Evolutionary conservation across 2,888 invertebrate genomes (phyloP).

Genomic region (Thereva unica): DNA sequence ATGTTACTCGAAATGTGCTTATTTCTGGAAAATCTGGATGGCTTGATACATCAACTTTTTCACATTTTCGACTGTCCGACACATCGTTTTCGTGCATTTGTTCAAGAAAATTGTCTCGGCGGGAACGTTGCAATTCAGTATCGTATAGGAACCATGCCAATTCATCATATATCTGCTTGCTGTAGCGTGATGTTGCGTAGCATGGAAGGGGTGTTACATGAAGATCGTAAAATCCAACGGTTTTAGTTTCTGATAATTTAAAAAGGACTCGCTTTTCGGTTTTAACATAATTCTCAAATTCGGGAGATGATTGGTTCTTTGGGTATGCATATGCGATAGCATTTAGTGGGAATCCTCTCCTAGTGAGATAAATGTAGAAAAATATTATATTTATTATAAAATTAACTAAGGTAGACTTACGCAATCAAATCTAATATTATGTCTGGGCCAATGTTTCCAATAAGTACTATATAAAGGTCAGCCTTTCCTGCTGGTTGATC

Average conservation of each 20-base stretch:
- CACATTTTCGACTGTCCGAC: too few relatives aligned
- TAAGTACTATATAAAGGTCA: conserved; percentile 25
- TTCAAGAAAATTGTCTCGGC: conserved; percentile 22
- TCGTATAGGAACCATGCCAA: conserved; percentile 36
- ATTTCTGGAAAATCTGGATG: too few relatives aligned
- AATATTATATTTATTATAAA: not conserved
- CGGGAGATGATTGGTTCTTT: too few relatives aligned
- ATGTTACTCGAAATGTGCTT: too few relatives aligned
- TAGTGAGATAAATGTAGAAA: not conserved
- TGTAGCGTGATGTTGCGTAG: conserved; percentile 5
- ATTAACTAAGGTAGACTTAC: conserved; percentile 18
- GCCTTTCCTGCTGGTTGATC: conserved; percentile 29
- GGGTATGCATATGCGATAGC: too few relatives aligned
- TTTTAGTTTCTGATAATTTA: not conserved
- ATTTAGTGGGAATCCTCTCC: too few relatives aligned
- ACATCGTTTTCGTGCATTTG: conserved; percentile 30
- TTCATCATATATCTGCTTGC: conserved; percentile 29
- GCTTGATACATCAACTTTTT: too few relatives aligned
- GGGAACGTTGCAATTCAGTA: conserved; percentile 16
- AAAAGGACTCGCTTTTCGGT: too few relatives aligned
- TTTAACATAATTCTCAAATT: too few relatives aligned
- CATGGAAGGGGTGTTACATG: conserved; percentile 14
- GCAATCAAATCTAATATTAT: conserved; percentile 12
- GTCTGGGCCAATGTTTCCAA: conserved; percentile 28
- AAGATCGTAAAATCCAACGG: not conserved